Base-by-base conservation (phyloP, 1,140 invertebrate species). In the Megalopta genalis region DNA sequence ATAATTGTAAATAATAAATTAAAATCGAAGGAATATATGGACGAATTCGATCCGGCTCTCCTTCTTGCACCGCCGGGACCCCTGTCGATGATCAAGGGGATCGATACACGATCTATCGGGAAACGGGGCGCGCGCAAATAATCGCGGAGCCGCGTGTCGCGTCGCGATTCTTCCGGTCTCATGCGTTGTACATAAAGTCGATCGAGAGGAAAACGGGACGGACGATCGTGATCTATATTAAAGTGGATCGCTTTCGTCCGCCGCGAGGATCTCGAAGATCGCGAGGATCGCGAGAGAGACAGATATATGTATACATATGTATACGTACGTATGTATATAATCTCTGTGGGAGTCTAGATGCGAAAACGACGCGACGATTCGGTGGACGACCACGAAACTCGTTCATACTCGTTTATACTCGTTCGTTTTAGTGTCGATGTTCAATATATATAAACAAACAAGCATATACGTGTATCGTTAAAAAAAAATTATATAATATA, bases 351-450 rank as follows among this genome's bases (percentile, higher is more conserved):
- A 52, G 2, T 6, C 14, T 18, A 52, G 5, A 21, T 6, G 39
- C 32, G 2, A 49, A 27, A n/a, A 39, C 60, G 60, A 52, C 27
- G 46, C 32, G 70, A 59, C 21, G 59, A 12, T 12, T 64, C 21
- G 39, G 12, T 52, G 39, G 8, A 60, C 46, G 32, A 81, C 57
- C 37, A 86, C 49, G 23, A 52, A 52, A 80, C 85, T 86, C 83
- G 85, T 86, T 86, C 85, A 12, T 46, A 46, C 42, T 32, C 32
- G 32, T 32, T 32, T 32, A 32, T 32, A 66, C 83, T 86, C 85
- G 83, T 86, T 86, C 84, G 67, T 52, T 86, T 68, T 80, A 86
- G 71, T 79, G 23, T 85, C 69, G 64, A 85, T 86, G 62, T 85
- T 83, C 65, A 71, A 76, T 77, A 78, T 42, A 46, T 42, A n/a